Percentiles rank a stretch among this genome's conserved stretches.
phyloP scores from a whole-genome alignment of 2,113 vertebrate species.

The human (Homo sapiens) region GRCh38 chr11:106471501-106472000 shows the following conservation, averaged over 20 bases:
- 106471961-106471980: conserved; percentile 35
- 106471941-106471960: conserved; percentile 4
- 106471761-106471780: background rate
- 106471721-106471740: background rate
- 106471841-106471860: background rate
- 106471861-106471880: background rate
- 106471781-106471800: background rate
- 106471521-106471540: background rate
- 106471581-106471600: background rate
- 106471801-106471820: background rate
- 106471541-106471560: background rate
- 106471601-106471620: background rate
- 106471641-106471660: background rate
- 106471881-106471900: background rate
- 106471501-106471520: background rate
- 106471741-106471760: background rate
- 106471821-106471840: background rate
- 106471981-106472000: conserved; percentile 50
- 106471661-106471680: background rate
- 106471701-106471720: background rate
- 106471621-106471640: background rate
- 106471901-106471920: conserved; percentile 7
- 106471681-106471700: background rate
- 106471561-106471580: background rate
- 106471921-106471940: conserved; percentile 63